A percentile compares a stretch with the other conserved stretches of the same genome.
These are phyloP conservation scores for Craseonycteris thonglongyai DNA, from an alignment of 2,113 vertebrate species.

Conservation along the genomic window DNA sequence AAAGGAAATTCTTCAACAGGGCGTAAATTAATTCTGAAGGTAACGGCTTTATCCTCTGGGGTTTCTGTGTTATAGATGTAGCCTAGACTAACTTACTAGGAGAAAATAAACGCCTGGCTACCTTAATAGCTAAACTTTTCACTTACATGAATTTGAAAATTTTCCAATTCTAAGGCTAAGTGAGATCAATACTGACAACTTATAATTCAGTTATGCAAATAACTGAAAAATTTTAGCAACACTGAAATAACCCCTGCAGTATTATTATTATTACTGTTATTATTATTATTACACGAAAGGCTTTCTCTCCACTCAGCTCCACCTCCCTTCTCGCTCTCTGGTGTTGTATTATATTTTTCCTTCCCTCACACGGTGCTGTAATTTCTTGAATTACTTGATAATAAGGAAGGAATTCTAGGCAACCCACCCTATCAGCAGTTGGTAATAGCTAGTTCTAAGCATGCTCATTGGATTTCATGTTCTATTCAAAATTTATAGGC, in stretches of 20 bases:
- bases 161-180: not conserved
- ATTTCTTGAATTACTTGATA: not conserved
- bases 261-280: not conserved
- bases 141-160: not conserved
- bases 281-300: not conserved
- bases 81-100: not conserved
- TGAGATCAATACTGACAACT: not conserved
- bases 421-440: not conserved
- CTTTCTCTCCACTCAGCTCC: not conserved
- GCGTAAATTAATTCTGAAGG: not conserved
- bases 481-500: not conserved
- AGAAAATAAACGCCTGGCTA: not conserved
- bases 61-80: not conserved
- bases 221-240: not conserved
- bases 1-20: not conserved
- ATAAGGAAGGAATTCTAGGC: not conserved
- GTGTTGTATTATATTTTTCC: not conserved
- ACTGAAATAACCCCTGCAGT: not conserved
- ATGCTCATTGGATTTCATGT: not conserved
- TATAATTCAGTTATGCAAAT: not conserved
- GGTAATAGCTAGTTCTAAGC: not conserved
- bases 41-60: not conserved
- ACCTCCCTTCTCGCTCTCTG: not conserved
- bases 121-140: not conserved
- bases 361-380: not conserved